Base-by-base conservation (phyloP, 1,140 invertebrate genomes). In the Hypothenemus hampei region DNA sequence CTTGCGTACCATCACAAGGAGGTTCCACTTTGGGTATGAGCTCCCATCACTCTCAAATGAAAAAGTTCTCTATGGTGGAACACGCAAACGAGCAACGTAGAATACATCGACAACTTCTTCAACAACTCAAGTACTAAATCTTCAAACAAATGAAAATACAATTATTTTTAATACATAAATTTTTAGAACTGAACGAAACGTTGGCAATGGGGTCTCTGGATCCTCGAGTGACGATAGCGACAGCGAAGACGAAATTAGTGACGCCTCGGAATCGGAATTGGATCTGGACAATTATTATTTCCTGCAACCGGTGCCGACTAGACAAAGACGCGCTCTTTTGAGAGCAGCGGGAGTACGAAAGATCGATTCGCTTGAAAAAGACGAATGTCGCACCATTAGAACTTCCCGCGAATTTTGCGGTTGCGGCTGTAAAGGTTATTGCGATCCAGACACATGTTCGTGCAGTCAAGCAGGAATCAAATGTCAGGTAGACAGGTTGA, bases 11-110 rank as follows among this genome's bases (percentile, higher is more conserved):
- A 46, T 96, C 93, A 43, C 90, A 93, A 77, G 95, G 94, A 26
- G 94, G 94, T 20, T 95, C 92, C 26, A 97, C 94, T 7, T 77
- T 97, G 45, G 95, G 94, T n/a, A 98, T 98, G 95, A 86, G 85
- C 44, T 82, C 85, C 52, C 80, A 83, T 50, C 95, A 98, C 68
- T 82, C 82, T 5, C 83, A 89, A 66, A 78, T 81, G 33, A 81
- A 87, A 65, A 81, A 84, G 45, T 89, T 88, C 69, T 81, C 69
- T 3, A 59, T 72, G 21, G 48, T 52, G 2, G 86, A 96, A 71
- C 92, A 97, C 73, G 87, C 89, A 0, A 77, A 86, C 7, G 91
- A 96, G 72, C 87, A 94, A 72, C 80, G 90, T 43, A 75, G 89
- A 58, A 74, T 91, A 6, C 93, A 96, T 72, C 80, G 88, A 23